Evolutionary conservation across 1,140 invertebrate genomes (phyloP), one percentile per base, ranked within the genome.

Genomic region (Saccostrea cuccullata): DNA sequence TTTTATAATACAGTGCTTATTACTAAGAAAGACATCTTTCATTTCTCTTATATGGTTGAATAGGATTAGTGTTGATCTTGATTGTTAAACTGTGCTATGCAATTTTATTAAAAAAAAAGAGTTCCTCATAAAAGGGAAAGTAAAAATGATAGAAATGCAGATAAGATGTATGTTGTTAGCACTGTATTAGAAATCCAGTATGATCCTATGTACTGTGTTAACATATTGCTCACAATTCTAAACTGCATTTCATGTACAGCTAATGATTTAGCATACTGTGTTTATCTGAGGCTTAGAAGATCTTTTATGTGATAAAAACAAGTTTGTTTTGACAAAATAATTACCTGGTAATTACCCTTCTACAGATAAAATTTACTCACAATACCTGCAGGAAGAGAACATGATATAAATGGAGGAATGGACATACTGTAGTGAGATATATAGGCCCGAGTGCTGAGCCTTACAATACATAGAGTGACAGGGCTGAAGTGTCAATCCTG

Each of bases 251-350:
- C 58, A 64, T 4, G 58, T 20, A 20, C 13, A 64, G 58, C 5
- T n/a, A 20, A n/a, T 17, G 17, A 64, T 60, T 15, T 20, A 60
- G 6, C 15, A 17, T n/a, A 5, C 58, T 20, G 17, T 60, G 58
- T 64, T 20, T 47, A 47, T 47, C 47, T 9, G 47, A 47, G 47
- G 47, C 47, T 47, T 47, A 47, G 47, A 47, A 64, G 15, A 64
- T 6, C n/a, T 20, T n/a, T 64, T 64, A 20, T n/a, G 20, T 6
- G n/a, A 64, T 64, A 64, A 64, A 36, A 64, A 26, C 30, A 26
- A 73, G 70, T 73, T 36, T 73, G 30, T 73, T 73, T 73, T 73
- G 70, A 73, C 70, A 73, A 26, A 73, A 30, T 30, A 73, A 73
- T 73, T 73, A 73, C 70, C 70, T 36, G 26, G 70, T 73, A 73